Base-by-base conservation (phyloP, 2,797 vertebrate species). In the Hephaestus fuliginosus region DNA sequence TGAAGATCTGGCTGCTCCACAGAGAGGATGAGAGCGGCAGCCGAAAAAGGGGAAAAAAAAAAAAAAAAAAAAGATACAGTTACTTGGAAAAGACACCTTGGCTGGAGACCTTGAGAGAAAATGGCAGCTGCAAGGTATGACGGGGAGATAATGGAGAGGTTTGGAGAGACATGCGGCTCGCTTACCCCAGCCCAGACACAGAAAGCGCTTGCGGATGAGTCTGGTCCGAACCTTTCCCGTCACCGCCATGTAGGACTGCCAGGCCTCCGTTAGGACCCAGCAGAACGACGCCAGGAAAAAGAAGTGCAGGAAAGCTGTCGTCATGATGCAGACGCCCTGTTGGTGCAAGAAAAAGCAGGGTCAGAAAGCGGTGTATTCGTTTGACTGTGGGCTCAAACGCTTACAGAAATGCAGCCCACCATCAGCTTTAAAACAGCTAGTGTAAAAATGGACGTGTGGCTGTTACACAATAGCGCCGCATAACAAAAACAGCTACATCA, bases 221-320 rank as follows among this genome's bases (percentile, higher is more conserved):
- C 98, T 96, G 78, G 98, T 99, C 91, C 98, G 97, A 83, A 99
- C 98, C 94, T 99, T 99, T 87, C 98, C 98, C 12, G 98, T 99
- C 88, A 99, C 98, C 71, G 98, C 98, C 98, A 99, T 99, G 90
- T 99, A 99, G 65, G 98, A 99, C 95, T 99, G 98, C 98, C 98
- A 99, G 76, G 98, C 98, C 94, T 99, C 98, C 25, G 98, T 99
- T 95, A 99, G 96, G 85, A 99, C 98, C 98, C 98, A 99, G 94
- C 98, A 99, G 95, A 99, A 99, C 3, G 98, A 99, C 65, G 98
- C 98, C 96, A 99, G 93, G 95, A 99, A 99, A 95, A 99, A 99
- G 95, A 99, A 99, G 96, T 99, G 98, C 88, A 99, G 97, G 92
- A 99, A 98, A 61, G 98, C 98, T 1, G 98, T 99, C 25, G 98